Conservation (phyloP, 2,888 invertebrate species). For the Cremastinae sp. region DNA sequence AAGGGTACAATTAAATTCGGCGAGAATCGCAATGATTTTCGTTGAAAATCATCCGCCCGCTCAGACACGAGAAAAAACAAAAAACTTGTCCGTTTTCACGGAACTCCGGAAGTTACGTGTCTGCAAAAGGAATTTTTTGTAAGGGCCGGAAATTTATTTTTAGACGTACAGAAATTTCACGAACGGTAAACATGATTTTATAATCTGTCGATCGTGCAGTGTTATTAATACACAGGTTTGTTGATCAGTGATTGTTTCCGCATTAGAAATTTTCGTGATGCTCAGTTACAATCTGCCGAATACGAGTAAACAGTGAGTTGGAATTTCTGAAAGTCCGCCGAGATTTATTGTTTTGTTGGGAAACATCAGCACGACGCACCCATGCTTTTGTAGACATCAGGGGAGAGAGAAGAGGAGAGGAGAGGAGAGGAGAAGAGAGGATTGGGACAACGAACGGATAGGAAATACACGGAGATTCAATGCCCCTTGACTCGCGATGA, state of each 20-base stretch:
- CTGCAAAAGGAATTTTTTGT: not conserved
- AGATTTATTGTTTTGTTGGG: constrained; percentile 64
- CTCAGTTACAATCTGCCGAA: not conserved
- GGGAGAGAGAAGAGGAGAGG: constrained; percentile 36
- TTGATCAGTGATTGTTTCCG: too few species aligned
- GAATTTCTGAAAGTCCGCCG: not conserved
- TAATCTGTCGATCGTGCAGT: too few species aligned
- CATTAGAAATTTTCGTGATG: too few species aligned
- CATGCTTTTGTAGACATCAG: constrained; percentile 4
- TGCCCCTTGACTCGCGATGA: constrained; percentile 62
- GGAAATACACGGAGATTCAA: constrained; percentile 31
- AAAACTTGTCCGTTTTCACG: constrained; percentile 26
- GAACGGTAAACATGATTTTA: too few species aligned
- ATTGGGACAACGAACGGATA: too few species aligned
- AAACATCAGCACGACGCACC: not conserved
- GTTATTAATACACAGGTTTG: too few species aligned
- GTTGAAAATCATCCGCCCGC: constrained; percentile 35
- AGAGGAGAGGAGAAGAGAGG: constrained; percentile 13
- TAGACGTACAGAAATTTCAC: not conserved
- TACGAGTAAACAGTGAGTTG: not conserved
- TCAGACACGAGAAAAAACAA: constrained; percentile 10
- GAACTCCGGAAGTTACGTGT: constrained; percentile 26
- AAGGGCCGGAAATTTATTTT: not conserved
- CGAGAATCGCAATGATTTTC: constrained; percentile 43
- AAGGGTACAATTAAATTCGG: constrained; percentile 57